These are phyloP conservation scores for Poeciliopsis retropinna DNA, from an alignment of 2,113 vertebrate genomes.

Conservation along the genomic window DNA sequence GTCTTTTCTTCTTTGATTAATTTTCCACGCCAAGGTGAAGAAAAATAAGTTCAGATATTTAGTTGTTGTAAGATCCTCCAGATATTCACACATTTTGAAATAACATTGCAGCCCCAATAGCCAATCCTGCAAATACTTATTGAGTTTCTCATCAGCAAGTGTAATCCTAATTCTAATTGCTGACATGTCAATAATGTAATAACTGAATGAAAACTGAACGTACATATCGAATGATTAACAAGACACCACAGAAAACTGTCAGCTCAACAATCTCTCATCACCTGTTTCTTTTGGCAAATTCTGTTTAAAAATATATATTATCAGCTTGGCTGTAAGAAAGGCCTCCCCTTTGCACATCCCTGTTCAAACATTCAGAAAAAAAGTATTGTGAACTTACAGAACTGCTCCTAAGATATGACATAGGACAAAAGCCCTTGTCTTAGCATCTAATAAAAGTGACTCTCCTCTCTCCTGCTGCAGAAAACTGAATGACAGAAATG, in stretches of 20 bases:
- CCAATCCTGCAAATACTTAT: too few species aligned
- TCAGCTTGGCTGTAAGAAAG: slow-evolving; percentile 5
- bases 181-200: neutral
- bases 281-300: neutral
- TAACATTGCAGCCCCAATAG: too few species aligned
- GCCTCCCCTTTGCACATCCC: neutral
- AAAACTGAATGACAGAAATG: slow-evolving; percentile 46
- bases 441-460: slow-evolving; percentile 43
- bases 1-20: too few species aligned
- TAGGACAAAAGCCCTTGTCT: slow-evolving; percentile 22
- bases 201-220: neutral
- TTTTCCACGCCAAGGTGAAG: too few species aligned
- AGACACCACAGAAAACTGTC: neutral
- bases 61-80: too few species aligned
- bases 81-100: too few species aligned
- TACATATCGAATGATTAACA: neutral
- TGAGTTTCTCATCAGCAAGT: too few species aligned
- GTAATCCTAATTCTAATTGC: neutral
- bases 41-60: too few species aligned
- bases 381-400: slow-evolving; percentile 25
- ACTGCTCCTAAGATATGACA: slow-evolving; percentile 21
- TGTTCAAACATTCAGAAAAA: slow-evolving; percentile 14
- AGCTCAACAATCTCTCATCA: neutral
- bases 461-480: slow-evolving; percentile 16
- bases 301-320: slow-evolving; percentile 25